These are phyloP conservation scores for Melanotaenia pygmaea DNA, from an alignment of 2,797 vertebrate species.

Conservation along the genomic window DNA sequence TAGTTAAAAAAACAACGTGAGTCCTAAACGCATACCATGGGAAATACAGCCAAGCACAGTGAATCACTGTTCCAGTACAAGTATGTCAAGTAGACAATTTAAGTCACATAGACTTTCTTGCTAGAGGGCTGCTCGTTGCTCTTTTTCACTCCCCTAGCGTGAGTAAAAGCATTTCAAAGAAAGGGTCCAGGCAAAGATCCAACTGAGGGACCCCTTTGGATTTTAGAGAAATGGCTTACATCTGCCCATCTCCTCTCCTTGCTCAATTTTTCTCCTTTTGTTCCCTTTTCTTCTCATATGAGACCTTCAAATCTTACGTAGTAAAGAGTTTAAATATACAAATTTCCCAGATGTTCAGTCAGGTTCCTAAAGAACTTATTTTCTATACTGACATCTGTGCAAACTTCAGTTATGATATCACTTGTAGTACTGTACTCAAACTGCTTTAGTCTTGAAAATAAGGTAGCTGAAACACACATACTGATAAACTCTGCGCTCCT, in stretches of 20 bases:
- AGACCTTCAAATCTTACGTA: conserved; percentile 54
- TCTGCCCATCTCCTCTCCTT: conserved; percentile 70
- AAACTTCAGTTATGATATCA: conserved; percentile 40
- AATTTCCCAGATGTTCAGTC: neutral
- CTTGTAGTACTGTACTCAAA: conserved; percentile 40
- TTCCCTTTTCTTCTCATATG: conserved; percentile 43
- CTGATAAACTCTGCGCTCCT: conserved; percentile 23
- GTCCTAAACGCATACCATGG: neutral
- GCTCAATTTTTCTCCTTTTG: conserved; percentile 45
- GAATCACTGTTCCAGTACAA: conserved; percentile 34
- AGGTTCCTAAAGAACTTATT: conserved; percentile 14
- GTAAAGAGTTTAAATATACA: conserved; percentile 30
- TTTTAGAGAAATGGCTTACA: conserved; percentile 76
- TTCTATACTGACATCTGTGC: conserved; percentile 36
- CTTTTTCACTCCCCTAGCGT: conserved; percentile 29
- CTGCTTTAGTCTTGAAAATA: conserved; percentile 56
- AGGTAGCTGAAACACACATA: conserved; percentile 45
- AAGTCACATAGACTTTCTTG: conserved; percentile 35
- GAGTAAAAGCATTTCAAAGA: conserved; percentile 70
- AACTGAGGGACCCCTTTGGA: conserved; percentile 72
- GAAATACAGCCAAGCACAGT: conserved; percentile 8
- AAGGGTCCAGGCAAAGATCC: conserved; percentile 64
- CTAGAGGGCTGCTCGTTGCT: conserved; percentile 24
- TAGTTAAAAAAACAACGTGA: neutral
- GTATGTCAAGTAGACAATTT: conserved; percentile 47